phyloP scores from a whole-genome alignment of 2,113 vertebrate species.

The Hippocampus guttulatus region DNA sequence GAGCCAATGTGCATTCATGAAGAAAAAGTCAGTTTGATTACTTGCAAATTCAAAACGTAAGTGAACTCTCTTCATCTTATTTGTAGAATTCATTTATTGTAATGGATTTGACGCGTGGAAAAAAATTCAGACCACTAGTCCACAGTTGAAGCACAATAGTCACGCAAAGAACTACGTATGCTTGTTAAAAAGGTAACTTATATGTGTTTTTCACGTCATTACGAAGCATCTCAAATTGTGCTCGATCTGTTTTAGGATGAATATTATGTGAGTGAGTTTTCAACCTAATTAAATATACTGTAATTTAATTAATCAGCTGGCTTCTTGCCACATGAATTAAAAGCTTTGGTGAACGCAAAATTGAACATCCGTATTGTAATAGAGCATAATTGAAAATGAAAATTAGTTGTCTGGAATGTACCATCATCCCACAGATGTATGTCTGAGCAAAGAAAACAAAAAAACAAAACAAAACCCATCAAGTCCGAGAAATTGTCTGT shows the following conservation, averaged over 20 bases:
- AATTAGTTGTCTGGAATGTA: too few relatives aligned
- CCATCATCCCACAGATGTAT: too few relatives aligned
- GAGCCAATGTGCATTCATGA: slow-evolving; percentile 38
- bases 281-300: too few relatives aligned
- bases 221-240: neutral
- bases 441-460: too few relatives aligned
- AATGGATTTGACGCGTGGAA: neutral
- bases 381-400: neutral
- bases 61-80: neutral
- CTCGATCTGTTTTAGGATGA: neutral
- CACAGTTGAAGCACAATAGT: neutral
- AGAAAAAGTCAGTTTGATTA: slow-evolving; percentile 42
- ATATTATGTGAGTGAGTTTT: neutral
- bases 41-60: slow-evolving; percentile 40
- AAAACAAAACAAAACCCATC: too few relatives aligned
- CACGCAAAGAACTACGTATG: neutral
- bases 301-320: neutral
- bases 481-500: too few relatives aligned
- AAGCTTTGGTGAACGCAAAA: neutral
- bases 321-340: neutral
- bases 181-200: neutral
- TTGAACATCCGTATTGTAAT: neutral
- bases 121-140: neutral
- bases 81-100: neutral
- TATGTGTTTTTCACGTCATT: neutral